Percentiles rank a stretch among this genome's conserved stretches.
phyloP scores from a whole-genome alignment of 1,140 invertebrate species.

The Anthonomus grandis region DNA sequence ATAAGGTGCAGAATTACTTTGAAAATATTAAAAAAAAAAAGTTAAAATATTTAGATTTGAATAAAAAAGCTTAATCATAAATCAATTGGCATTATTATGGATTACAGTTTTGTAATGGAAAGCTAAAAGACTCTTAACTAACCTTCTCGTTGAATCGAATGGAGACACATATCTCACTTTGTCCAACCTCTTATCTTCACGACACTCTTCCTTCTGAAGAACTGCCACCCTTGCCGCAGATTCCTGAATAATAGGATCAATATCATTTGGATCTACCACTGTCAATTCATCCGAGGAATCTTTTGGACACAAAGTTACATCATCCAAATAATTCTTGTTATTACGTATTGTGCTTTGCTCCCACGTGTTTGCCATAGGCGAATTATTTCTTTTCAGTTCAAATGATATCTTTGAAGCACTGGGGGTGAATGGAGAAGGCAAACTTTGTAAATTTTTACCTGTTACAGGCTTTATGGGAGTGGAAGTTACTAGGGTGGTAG shows the following conservation, averaged over 20 bases:
- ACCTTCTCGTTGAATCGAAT: conserved; percentile 27
- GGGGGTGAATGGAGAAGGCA: not conserved
- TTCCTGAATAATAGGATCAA: conserved; percentile 22
- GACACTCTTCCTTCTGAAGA: not conserved
- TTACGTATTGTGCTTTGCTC: conserved; percentile 1
- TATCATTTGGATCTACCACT: conserved; percentile 29
- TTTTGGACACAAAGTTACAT: too few relatives aligned
- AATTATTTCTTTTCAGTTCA: too few relatives aligned
- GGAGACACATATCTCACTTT: conserved; percentile 30
- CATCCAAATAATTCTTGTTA: too few relatives aligned
- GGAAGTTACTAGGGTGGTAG: not conserved
- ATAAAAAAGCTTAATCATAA: too few relatives aligned
- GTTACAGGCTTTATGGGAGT: not conserved
- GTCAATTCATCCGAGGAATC: conserved; percentile 8
- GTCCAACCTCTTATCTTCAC: not conserved
- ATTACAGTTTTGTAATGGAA: too few relatives aligned
- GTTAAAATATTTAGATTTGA: too few relatives aligned
- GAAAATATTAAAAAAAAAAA: too few relatives aligned
- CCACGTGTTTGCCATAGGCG: not conserved
- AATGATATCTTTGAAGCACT: too few relatives aligned
- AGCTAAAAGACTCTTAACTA: too few relatives aligned
- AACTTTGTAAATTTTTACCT: not conserved
- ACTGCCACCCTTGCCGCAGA: conserved; percentile 9
- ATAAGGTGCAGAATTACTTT: too few relatives aligned
- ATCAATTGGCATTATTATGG: too few relatives aligned